These are phyloP conservation scores for Melolontha melolontha DNA, from an alignment of 2,888 invertebrate species.

Conservation along the genomic window DNA sequence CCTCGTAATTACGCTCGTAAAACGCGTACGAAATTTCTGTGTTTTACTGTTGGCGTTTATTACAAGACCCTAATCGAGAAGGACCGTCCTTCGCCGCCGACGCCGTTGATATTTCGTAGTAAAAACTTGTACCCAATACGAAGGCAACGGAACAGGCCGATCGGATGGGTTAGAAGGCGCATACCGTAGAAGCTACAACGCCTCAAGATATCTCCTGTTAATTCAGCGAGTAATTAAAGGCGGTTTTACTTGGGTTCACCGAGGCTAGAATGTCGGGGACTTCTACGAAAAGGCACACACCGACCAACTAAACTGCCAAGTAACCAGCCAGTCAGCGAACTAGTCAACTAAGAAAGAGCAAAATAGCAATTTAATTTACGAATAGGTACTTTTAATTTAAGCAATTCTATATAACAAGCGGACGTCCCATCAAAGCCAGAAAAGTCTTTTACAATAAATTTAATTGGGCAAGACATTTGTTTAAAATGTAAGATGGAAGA, in stretches of 20 bases:
- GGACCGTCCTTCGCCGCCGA: conserved; percentile 6
- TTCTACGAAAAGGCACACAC: too few relatives aligned
- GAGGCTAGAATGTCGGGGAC: neutral
- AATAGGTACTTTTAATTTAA: too few relatives aligned
- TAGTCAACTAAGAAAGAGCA: too few relatives aligned
- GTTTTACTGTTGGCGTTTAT: conserved; percentile 28
- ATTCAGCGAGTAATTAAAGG: conserved; percentile 23
- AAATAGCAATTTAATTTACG: too few relatives aligned
- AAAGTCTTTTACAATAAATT: too few relatives aligned
- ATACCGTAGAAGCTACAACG: conserved; percentile 4
- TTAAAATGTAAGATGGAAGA: too few relatives aligned
- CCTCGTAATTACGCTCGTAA: conserved; percentile 30
- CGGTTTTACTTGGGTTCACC: conserved; percentile 14
- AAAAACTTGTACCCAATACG: conserved; percentile 5
- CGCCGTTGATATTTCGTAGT: conserved; percentile 12
- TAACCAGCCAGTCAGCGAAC: too few relatives aligned
- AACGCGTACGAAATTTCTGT: conserved; percentile 2
- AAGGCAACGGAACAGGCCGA: neutral
- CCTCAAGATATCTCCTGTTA: conserved; percentile 14
- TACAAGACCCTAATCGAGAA: conserved; percentile 24
- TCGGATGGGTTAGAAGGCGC: conserved; percentile 11
- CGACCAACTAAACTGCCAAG: too few relatives aligned
- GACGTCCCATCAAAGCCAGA: too few relatives aligned
- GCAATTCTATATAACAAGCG: too few relatives aligned
- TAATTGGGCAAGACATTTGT: too few relatives aligned